Evolutionary conservation across 2,888 invertebrate species (phyloP), one percentile per base, ranked within the genome.

Genomic region (Boloria selene): DNA sequence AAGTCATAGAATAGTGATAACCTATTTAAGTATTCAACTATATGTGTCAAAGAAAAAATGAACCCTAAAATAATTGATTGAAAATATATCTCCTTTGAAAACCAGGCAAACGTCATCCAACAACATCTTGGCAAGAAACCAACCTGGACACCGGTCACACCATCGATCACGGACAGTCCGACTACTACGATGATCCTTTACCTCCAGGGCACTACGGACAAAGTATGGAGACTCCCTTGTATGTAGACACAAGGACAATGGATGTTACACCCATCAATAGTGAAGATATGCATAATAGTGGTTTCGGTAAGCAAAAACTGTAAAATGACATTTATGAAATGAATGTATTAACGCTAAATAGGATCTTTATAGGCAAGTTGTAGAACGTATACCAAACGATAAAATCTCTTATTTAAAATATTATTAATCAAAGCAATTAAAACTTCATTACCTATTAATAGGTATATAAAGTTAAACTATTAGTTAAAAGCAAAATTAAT

Each of bases 41-140:
- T 22, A 22, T 2, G 22, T 22, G 22, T 22, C 22, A 22, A 22
- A 22, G 22, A 31, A 31, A 31, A 31, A n/a, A 13, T n/a, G 2
- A 47, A 7, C 14, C n/a, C 16, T 14, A 13, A 13, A 47, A 47
- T n/a, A n/a, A 31, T 31, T 31, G 31, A 31, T 6, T 31, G 3
- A 38, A 31, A 10, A 31, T 1, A 10, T 2, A 10, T 38, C 10
- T 38, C 10, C 7, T 10, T 10, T 2, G 10, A 38, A 38, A 38
- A 38, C 31, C 22, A 51, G 55, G 50, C 13, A 50, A 72, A 26
- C 69, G 64, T 61, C 72, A 53, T 38, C 93, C 94, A 17, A 94
- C 93, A 55, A 95, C 95, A 2, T 94, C 95, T 0, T 98, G 98
- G 96, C 93, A 96, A 64, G 98, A 98, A 87, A 98, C 98, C 0